A percentile compares a stretch with the other conserved stretches of the same genome.
These are phyloP conservation scores for Mungos mungo DNA, from an alignment of 2,113 vertebrate genomes.

Conservation along the genomic window DNA sequence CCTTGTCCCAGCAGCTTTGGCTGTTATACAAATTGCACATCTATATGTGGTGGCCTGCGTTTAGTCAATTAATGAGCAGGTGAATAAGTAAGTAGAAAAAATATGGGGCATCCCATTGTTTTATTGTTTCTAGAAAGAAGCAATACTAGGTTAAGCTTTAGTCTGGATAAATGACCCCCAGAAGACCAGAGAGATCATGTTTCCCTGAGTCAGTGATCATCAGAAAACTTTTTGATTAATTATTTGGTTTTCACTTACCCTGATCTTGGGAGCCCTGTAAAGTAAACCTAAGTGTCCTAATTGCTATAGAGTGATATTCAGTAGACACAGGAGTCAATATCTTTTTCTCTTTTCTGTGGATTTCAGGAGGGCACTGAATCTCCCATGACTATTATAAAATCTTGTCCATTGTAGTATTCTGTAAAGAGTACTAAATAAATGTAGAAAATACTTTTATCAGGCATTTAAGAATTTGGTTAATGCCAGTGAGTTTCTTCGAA, in stretches of 20 bases:
- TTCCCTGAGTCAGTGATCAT: not conserved
- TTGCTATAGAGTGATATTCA: not conserved
- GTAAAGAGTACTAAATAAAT: not conserved
- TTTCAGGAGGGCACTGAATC: not conserved
- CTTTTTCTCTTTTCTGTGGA: not conserved
- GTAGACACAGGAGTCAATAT: not conserved
- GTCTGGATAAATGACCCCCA: not conserved
- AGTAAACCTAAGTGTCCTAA: not conserved
- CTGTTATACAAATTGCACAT: not conserved
- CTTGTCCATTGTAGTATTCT: not conserved
- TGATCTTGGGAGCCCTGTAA: not conserved
- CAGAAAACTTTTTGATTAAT: not conserved
- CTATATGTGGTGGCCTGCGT: not conserved
- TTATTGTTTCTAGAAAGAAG: slow-evolving; percentile 4
- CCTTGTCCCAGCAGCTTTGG: not conserved
- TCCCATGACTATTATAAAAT: not conserved
- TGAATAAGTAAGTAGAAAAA: not conserved
- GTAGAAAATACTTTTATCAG: not conserved
- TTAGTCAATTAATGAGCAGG: not conserved
- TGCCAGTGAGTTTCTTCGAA: not conserved
- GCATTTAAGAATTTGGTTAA: not conserved
- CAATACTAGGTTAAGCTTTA: not conserved
- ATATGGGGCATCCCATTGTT: not conserved
- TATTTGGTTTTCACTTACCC: not conserved
- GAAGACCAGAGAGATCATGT: not conserved